Evolutionary conservation across 2,888 invertebrate species (phyloP).

Genomic region (Branchipolynoe longqiensis): DNA sequence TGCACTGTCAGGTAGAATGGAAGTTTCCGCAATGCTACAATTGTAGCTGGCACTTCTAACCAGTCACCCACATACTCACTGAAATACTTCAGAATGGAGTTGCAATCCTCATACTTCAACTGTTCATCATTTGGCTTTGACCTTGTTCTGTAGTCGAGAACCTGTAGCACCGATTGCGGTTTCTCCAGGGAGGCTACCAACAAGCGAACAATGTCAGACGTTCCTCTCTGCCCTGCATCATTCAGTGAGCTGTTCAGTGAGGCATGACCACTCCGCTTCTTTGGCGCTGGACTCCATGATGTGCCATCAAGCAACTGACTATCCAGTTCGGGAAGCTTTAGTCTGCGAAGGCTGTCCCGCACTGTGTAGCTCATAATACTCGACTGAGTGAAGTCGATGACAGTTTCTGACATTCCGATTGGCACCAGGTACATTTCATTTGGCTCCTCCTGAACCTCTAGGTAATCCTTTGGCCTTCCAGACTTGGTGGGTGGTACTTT

Average conservation of each 20-base stretch:
- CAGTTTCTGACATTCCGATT: conserved; percentile 65
- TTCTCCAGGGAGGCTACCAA: conserved; percentile 67
- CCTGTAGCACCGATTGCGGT: conserved; percentile 63
- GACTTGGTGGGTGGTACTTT: conserved; percentile 37
- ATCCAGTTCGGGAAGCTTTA: conserved; percentile 68
- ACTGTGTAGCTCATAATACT: conserved; percentile 67
- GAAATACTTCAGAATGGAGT: conserved; percentile 69
- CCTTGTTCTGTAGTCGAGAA: conserved; percentile 59
- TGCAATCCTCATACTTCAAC: conserved; percentile 66
- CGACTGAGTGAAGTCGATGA: conserved; percentile 68
- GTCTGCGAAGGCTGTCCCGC: conserved; percentile 65
- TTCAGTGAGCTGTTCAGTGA: neutral
- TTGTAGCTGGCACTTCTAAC: conserved; percentile 58
- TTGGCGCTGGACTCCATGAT: conserved; percentile 26
- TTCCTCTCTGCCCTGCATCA: neutral
- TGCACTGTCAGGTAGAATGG: conserved; percentile 67
- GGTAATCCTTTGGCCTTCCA: neutral
- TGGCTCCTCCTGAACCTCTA: neutral
- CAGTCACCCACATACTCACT: conserved; percentile 66
- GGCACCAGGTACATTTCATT: conserved; percentile 65
- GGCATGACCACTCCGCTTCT: neutral
- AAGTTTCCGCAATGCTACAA: conserved; percentile 63
- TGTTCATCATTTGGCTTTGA: neutral
- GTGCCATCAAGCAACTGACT: conserved; percentile 65
- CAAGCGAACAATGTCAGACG: conserved; percentile 60